Conservation (phyloP, 1,140 invertebrate genomes). For the Heliconius congener region DNA sequence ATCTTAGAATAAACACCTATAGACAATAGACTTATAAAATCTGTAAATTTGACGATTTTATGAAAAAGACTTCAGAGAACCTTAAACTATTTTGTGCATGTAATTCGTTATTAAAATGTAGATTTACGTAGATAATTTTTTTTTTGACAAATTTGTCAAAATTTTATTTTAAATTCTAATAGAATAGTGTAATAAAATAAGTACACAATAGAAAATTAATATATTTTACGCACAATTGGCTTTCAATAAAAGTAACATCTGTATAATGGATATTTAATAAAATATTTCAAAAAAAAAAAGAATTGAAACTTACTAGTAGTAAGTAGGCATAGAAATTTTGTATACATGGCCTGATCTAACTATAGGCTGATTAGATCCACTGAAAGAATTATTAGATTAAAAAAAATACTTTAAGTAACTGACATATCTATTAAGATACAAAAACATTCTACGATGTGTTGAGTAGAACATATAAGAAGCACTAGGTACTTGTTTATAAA, state of each 20-base stretch:
- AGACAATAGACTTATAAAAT: neutral
- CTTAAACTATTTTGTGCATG: neutral
- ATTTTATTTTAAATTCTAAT: neutral
- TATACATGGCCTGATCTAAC: conserved; percentile 28
- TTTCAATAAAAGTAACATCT: neutral
- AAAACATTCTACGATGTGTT: neutral
- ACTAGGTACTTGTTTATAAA: too few relatives aligned
- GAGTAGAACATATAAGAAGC: neutral
- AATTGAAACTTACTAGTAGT: neutral
- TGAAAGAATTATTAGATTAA: neutral
- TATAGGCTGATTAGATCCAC: conserved; percentile 15
- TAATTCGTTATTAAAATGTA: neutral
- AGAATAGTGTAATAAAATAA: neutral
- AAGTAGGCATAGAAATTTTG: conserved; percentile 26
- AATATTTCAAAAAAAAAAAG: neutral
- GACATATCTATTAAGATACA: conserved; percentile 27
- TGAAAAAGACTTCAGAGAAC: neutral
- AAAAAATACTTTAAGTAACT: neutral
- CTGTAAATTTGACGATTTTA: neutral
- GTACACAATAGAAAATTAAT: neutral
- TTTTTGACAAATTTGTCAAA: neutral
- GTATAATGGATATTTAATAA: neutral
- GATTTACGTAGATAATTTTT: neutral
- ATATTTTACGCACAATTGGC: conserved; percentile 1
- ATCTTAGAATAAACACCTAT: neutral